Evolutionary conservation across 2,797 vertebrate species (phyloP), one percentile per base, ranked within the genome.

Genomic region (Danio jaintianensis): DNA sequence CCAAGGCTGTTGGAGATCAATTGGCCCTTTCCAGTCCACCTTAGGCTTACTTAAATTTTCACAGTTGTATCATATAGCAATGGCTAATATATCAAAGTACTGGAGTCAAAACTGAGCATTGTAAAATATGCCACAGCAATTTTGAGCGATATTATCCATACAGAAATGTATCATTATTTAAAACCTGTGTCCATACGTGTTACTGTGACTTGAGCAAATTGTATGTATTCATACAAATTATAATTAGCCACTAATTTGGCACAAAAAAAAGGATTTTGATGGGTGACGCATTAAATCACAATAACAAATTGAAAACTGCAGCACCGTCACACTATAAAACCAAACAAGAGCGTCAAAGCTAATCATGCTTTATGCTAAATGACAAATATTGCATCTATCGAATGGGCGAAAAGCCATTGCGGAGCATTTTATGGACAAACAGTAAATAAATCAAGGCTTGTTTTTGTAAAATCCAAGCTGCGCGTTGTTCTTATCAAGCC

Each of bases 1-100:
- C 45, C 18, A 43, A 75, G 36, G 22, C 29, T 3, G 1, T 29
- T 50, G 64, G 69, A 75, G 58, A 78, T 52, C 82, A 84, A 86
- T 84, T 79, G 77, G 68, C 29, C 67, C 47, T 38, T 75, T 70
- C 7, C 50, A 68, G 63, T 13, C 22, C 64, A 20, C 55, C 59
- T 69, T 69, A 78, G 29, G 29, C 29, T 1, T 29, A 70, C 61
- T 78, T 29, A 3, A 29, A 29, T 29, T 29, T 29, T 29, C 29
- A 29, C 29, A 29, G 29, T 29, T 29, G 29, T 29, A 1, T 29
- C 29, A 29, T 29, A 29, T 29, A 29, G 29, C 29, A 29, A 29
- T 29, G 29, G 29, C 3, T 29, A 29, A 3, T 1, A 29, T 29
- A 1, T 29, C 29, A 3, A 29, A 29, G 29, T 29, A 29, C 29